Conservation (phyloP, 2,888 invertebrate genomes). For the Meiosimyza platycephala region DNA sequence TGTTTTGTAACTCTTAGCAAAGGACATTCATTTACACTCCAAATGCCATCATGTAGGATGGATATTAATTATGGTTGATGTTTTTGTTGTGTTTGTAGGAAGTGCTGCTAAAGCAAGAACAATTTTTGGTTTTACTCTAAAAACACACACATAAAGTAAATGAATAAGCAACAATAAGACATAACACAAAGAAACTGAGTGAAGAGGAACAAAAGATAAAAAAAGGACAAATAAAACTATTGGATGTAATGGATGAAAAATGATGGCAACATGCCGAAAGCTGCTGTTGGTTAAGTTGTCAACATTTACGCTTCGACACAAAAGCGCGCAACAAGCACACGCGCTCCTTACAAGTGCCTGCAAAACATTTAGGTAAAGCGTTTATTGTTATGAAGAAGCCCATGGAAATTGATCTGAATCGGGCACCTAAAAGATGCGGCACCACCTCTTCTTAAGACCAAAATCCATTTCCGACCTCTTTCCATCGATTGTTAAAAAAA, state of each 20-base stretch:
- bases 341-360: no score
- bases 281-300: slow-evolving; percentile 3
- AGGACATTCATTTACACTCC: slow-evolving; percentile 16
- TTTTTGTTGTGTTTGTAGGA: slow-evolving; percentile 12
- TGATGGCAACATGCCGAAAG: slow-evolving; percentile 1
- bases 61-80: neutral
- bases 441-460: no score
- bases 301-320: neutral
- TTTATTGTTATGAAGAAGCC: no score
- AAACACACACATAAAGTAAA: neutral
- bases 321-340: no score
- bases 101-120: neutral
- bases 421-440: no score
- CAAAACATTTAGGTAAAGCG: no score
- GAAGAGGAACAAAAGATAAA: neutral
- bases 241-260: neutral
- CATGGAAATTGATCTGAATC: no score
- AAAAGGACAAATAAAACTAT: neutral
- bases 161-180: neutral
- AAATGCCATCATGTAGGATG: no score
- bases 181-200: neutral
- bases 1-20: neutral
- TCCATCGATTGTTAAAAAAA: no score
- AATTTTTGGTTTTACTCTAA: neutral
- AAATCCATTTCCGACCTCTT: no score